Base-by-base conservation (phyloP, 2,888 invertebrate species). In the Plemyria rubiginata region DNA sequence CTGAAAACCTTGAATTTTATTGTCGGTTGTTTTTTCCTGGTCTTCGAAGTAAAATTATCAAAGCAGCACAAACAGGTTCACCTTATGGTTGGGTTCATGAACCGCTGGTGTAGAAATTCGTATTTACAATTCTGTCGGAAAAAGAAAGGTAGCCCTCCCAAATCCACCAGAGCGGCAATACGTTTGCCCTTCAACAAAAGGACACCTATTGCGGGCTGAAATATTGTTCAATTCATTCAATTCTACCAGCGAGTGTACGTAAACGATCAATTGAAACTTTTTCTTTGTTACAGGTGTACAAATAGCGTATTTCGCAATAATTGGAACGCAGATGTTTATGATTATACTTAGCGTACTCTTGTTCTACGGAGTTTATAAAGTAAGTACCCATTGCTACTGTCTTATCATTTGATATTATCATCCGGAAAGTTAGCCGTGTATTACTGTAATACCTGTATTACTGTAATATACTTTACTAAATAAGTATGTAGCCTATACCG, bases 291-390 rank as follows among this genome's bases (percentile, higher is more conserved):
- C 94, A 96, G 96, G 96, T 90, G 96, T 96, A 78, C 96, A 96
- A 93, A 96, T 96, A 87, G 96, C 96, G 71, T 96, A 96, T 87
- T 94, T 95, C 76, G 96, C 96, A 76, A 96, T 96, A 76, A 96
- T 96, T 85, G 96, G 96, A 80, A 96, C 96, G 52, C 96, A 96
- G 87, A 94, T 96, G 90, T 96, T 96, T 78, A 96, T 96, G 95
- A 95, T 96, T 70, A 88, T 95, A 62, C 91, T 96, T 60, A 96
- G 96, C 82, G 93, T 96, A 86, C 93, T 95, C 75, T 89, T 96
- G 62, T 94, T 96, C 77, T 94, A 95, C 84, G 96, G 96, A 70
- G 95, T 96, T 83, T 94, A 95, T 90, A 96, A 95, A 94, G 96
- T 96, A 86, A 95, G 94, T 92, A 75, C 3, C 12, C 3, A 32